Percentiles rank a stretch among this genome's conserved stretches.
These are phyloP conservation scores for Shargacucullia verbasci DNA, from an alignment of 2,888 invertebrate species.

Conservation along the genomic window DNA sequence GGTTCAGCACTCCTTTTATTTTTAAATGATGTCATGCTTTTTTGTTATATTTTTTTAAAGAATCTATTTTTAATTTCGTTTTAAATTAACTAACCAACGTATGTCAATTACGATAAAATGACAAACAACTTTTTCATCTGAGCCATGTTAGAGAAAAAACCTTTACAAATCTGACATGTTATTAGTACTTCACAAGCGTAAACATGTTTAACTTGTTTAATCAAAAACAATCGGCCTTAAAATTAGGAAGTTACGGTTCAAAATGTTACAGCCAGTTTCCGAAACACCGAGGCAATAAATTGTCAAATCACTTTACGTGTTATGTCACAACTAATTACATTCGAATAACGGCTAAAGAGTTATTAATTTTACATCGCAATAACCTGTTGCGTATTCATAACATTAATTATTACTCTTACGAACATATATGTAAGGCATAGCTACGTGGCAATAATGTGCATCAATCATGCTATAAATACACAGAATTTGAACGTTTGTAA, in stretches of 20 bases:
- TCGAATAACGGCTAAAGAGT: constrained; percentile 30
- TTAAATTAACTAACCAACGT: not conserved
- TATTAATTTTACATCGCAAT: constrained; percentile 50
- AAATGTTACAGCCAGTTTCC: constrained; percentile 13
- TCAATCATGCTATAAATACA: constrained; percentile 25
- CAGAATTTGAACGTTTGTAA: constrained; percentile 17
- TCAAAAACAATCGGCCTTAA: constrained; percentile 5
- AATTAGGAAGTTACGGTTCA: constrained; percentile 5
- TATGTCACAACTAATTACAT: constrained; percentile 50
- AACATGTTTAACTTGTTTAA: constrained; percentile 2
- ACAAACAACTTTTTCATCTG: constrained; percentile 2
- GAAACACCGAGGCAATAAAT: constrained; percentile 25
- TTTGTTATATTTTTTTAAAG: not conserved
- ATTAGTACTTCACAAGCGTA: not conserved
- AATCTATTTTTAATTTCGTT: not conserved
- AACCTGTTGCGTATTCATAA: constrained; percentile 50
- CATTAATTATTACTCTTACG: constrained; percentile 29
- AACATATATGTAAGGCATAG: constrained; percentile 30
- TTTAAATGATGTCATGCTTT: not conserved
- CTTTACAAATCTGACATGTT: constrained; percentile 2
- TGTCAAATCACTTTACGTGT: constrained; percentile 44
- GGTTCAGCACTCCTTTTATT: not conserved
- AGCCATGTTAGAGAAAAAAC: not conserved
- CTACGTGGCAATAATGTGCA: constrained; percentile 22
- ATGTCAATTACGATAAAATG: not conserved